Base-by-base conservation (phyloP, 1,140 invertebrate genomes). In the Octopus sinensis region DNA sequence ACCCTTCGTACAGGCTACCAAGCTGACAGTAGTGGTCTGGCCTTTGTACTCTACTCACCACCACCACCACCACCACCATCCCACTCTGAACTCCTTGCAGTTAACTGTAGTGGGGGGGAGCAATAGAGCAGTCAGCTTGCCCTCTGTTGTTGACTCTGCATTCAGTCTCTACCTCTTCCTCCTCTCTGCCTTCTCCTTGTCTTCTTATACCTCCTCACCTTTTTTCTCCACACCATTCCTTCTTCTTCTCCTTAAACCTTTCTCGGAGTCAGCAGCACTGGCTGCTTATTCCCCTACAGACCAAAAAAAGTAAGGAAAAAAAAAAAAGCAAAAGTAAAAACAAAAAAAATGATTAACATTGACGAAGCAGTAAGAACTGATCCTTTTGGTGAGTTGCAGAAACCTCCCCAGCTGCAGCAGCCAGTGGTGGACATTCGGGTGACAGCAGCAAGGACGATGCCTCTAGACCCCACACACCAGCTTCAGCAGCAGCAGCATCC, bases 11-110 rank as follows among this genome's bases (percentile, higher is more conserved):
- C 80, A 76, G 80, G 71, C 71, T 81, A 76, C 54, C 80, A 71
- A 76, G 71, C 80, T 30, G 80, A 81, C 75, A 81, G 80, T 81
- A 81, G 80, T 80, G 68, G 68, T 68, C 52, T 68, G 54, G 68
- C 68, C 68, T 23, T 23, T 13, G 68, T 23, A 9, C 68, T 13
- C 5, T 6, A 7, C 17, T 5, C 6, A 73, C 68, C 13, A 73
- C 68, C 9, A 73, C 68, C 68, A 71, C 68, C 13, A 71, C 68
- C 13, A 73, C 68, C 7, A 73, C 68, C 68, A 73, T 23, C 13
- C 9, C 68, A 6, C 7, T 17, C 68, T 12, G 7, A 9, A 9
- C 6, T 13, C 68, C 13, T 23, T 73, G 68, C 7, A 73, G 13
- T 6, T 17, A 9, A 6, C 13, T 6, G 68, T 73, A 73, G 68